phyloP scores from a whole-genome alignment of 2,888 invertebrate genomes.

The Andricus quercusramuli region DNA sequence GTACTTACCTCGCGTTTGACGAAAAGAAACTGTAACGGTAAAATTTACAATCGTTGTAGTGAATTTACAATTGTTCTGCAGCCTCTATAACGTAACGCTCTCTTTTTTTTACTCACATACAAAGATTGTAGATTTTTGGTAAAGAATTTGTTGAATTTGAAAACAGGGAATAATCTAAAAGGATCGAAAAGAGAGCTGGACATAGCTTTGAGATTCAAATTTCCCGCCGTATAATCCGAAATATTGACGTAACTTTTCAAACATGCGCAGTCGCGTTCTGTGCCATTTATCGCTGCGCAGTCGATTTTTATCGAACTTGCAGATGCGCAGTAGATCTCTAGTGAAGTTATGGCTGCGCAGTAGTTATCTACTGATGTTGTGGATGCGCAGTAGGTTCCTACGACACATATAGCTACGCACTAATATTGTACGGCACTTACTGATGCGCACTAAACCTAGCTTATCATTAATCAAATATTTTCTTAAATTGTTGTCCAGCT shows the following conservation, averaged over 20 bases:
- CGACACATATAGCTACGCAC: not conserved
- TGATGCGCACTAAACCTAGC: not conserved
- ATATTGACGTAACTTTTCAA: not conserved
- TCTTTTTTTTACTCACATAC: not conserved
- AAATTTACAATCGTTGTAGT: conserved; percentile 10
- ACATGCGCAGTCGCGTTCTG: not conserved
- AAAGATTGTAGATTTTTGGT: not conserved
- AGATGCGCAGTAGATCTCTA: not conserved
- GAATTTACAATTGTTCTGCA: not conserved
- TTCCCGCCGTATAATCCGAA: not conserved
- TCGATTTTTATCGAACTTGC: not conserved
- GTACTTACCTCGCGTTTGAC: conserved; percentile 5
- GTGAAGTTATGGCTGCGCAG: not conserved
- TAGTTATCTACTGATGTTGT: not conserved
- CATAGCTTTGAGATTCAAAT: not conserved
- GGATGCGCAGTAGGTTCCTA: not conserved
- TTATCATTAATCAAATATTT: not conserved
- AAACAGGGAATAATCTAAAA: not conserved
- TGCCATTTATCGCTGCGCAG: not conserved
- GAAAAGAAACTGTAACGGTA: not conserved
- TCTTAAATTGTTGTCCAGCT: not conserved
- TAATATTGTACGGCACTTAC: not conserved
- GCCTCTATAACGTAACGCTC: not conserved
- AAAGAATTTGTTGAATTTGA: not conserved
- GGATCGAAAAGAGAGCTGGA: not conserved